Evolutionary conservation across 1,140 invertebrate species (phyloP).

Genomic region (Daktulosphaira vitifoliae): DNA sequence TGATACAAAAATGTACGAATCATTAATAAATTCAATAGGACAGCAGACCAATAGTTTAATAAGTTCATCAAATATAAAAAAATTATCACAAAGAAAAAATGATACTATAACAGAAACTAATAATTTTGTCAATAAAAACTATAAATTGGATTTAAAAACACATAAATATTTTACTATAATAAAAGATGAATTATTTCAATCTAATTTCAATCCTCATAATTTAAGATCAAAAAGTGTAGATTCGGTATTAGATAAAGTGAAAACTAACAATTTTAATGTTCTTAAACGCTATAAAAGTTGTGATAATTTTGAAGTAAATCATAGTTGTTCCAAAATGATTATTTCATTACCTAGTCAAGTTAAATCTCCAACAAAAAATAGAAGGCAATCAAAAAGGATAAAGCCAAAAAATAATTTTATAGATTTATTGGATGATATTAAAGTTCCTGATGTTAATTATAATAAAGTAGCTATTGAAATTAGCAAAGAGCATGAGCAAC

Average conservation of each 20-base stretch:
- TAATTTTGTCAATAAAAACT: too few species aligned
- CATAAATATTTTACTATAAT: too few species aligned
- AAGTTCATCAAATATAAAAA: too few species aligned
- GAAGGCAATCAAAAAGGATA: constrained; percentile 23
- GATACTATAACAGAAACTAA: too few species aligned
- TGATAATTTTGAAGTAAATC: background rate
- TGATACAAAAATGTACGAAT: too few species aligned
- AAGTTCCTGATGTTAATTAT: constrained; percentile 18
- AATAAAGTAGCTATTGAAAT: constrained; percentile 9
- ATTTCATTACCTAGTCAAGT: background rate
- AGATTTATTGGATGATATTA: constrained; percentile 11
- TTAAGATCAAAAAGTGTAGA: constrained; percentile 20
- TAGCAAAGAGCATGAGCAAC: constrained; percentile 11
- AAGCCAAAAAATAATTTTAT: background rate
- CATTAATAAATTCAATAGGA: too few species aligned
- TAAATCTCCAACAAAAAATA: constrained; percentile 1
- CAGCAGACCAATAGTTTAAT: too few species aligned
- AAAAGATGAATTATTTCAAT: too few species aligned
- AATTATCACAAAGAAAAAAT: too few species aligned
- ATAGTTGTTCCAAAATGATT: background rate
- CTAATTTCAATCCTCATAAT: too few species aligned
- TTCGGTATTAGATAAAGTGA: background rate
- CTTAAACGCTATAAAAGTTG: background rate
- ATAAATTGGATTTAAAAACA: too few species aligned
- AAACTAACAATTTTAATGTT: background rate